These are phyloP conservation scores for Graptemys geographica DNA, from an alignment of 2,797 vertebrate species.

Conservation along the genomic window DNA sequence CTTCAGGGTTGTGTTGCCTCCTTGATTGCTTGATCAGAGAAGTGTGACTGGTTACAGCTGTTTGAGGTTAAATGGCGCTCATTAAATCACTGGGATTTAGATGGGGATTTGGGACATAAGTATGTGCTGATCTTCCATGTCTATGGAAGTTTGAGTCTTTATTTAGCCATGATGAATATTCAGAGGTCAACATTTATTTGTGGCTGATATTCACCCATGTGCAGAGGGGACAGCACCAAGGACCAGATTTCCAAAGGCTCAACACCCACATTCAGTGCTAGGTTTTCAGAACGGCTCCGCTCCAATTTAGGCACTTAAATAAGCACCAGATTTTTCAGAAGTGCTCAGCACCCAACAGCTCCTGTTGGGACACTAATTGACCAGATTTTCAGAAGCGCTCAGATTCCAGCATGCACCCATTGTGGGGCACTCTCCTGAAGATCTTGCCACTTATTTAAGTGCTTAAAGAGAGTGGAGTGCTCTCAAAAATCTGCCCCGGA, in stretches of 20 bases:
- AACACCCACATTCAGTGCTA: too few relatives aligned
- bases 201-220: neutral
- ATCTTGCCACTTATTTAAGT: neutral
- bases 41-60: neutral
- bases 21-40: neutral
- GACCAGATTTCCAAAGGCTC: neutral
- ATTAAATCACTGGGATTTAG: neutral
- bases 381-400: accelerated
- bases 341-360: too few relatives aligned
- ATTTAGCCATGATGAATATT: neutral
- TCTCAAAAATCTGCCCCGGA: neutral
- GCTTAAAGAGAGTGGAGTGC: neutral
- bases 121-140: neutral
- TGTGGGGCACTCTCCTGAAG: neutral
- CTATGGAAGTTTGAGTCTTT: neutral
- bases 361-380: neutral
- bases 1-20: accelerated
- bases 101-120: neutral
- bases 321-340: neutral
- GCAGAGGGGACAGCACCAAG: accelerated
- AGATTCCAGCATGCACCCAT: neutral
- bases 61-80: neutral
- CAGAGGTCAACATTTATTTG: neutral
- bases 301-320: neutral
- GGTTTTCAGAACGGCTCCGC: neutral